A percentile compares a stretch with the other conserved stretches of the same genome.
Evolutionary conservation across 2,113 vertebrate genomes (phyloP).

Genomic region (Neomonachus schauinslandi): DNA sequence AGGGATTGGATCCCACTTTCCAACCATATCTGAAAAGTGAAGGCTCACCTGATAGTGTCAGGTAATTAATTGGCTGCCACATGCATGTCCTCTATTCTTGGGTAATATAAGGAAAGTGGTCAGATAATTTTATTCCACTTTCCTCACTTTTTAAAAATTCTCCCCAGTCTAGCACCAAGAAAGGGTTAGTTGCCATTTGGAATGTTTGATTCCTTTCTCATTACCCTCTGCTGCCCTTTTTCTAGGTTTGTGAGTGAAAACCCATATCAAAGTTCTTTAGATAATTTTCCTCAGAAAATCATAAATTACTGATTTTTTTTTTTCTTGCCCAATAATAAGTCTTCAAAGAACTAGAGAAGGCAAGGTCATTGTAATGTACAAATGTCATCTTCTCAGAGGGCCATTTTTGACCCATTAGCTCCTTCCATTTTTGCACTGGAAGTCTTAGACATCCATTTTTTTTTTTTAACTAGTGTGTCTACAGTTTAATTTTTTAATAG

Average conservation of each 20-base stretch:
- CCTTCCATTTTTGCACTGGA: neutral
- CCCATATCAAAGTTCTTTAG: neutral
- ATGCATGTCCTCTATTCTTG: conserved; percentile 41
- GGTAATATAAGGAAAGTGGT: conserved; percentile 37
- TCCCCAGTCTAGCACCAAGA: neutral
- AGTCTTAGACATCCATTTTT: neutral
- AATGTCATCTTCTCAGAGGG: neutral
- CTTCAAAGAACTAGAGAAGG: neutral
- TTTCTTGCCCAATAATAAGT: neutral
- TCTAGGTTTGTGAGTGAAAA: conserved; percentile 35
- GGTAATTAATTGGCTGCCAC: conserved; percentile 49
- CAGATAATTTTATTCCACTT: neutral
- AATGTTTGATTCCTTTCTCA: conserved; percentile 4
- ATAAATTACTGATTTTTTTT: neutral
- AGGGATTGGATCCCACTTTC: conserved; percentile 52
- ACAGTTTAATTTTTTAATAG: conserved; percentile 45
- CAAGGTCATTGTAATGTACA: neutral
- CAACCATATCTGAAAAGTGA: conserved; percentile 58
- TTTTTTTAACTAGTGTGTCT: neutral
- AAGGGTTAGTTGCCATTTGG: conserved; percentile 10
- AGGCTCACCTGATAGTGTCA: conserved; percentile 59
- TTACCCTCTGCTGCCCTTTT: neutral
- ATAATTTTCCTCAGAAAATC: conserved; percentile 35
- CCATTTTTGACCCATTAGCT: neutral
- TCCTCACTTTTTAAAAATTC: conserved; percentile 32